Base-by-base conservation (phyloP, 2,797 vertebrate genomes). In the Eidolon dupreanum region DNA sequence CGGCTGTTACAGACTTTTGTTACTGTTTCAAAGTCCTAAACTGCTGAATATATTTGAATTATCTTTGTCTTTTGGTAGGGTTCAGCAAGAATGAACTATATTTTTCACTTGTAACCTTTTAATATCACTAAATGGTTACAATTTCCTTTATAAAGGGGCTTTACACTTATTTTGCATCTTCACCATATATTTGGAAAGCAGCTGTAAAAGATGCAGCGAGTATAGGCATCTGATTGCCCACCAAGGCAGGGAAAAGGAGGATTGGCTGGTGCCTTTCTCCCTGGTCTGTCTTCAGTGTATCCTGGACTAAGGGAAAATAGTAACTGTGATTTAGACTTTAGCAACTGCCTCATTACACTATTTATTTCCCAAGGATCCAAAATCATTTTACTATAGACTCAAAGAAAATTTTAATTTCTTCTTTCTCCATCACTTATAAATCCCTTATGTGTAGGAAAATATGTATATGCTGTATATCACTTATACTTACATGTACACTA, bases 331-430 rank as follows among this genome's bases (percentile, higher is more conserved):
- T 63, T 68, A 81, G 70, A 70, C 46, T 63, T 41, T 5, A 85
- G 5, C n/a, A 71, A 19, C 19, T 46, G 8, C n/a, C 59, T 85
- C 49, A 12, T 78, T 88, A 51, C 36, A 10, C 46, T 12, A 0
- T 81, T 89, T 12, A 0, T 81, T 89, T 86, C 49, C 38, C 24
- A 46, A 63, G 41, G 31, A 63, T 66, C 63, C 17, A 46, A 66
- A 59, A 78, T 91, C 8, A 33, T 33, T 86, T 96, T 3, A 79
- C 53, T 75, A 46, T 17, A 77, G 71, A 85, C 10, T 36, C 92
- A 90, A 94, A 75, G 36, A 81, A 57, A 93, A 61, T 78, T 89
- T 78, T 66, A 46, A 84, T 90, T 86, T 94, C 24, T 68, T 89
- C 22, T 90, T 78, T 38, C 22, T 79, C 41, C 20, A 33, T 93